Evolutionary conservation across 2,113 vertebrate species (phyloP), one percentile per base, ranked within the genome.

Genomic region (Psilopsiagon aymara): DNA sequence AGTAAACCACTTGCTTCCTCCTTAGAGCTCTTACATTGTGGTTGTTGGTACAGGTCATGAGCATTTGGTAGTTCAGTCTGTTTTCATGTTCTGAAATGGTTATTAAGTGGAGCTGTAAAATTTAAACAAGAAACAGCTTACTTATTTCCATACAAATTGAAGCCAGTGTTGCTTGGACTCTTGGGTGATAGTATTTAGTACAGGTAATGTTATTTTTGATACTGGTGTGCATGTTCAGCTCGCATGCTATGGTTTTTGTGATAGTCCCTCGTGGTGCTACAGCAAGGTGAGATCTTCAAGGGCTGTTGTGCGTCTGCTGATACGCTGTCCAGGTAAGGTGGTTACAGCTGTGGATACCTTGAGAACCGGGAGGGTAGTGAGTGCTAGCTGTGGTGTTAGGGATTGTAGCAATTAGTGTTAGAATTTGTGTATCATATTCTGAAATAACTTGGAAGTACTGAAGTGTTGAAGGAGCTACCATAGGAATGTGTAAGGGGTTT

Each of bases 231-330:
- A 0, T 10, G 31, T 55, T 46, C 33, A 43, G 60, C 35, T 75
- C 0, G 0, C 2, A 1, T 20, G 5, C 4, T 1, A 2, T 7
- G 7, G 1, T 13, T 71, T 46, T 5, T 39, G 8, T 67, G 21
- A 0, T 23, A 6, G 39, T 51, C 29, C 35, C 31, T 70, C 4
- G 21, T 44, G 20, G 0, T 92, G 35, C 37, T 64, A 16, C 7
- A 80, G 59, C 25, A 55, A 20, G 20, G 5, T 43, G 47, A 16
- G 49, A 7, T 55, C 68, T 37, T 35, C 17, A 11, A 3, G 46
- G 19, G 21, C n/a, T 75, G 24, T 69, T n/a, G 1, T 0, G 0
- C 13, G 21, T 27, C 13, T 47, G 27, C 66, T 94, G 77, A 15
- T 24, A 33, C 71, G 9, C 23, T 63, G 3, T 41, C 33, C 43